A percentile compares a stretch with the other conserved stretches of the same genome.
phyloP scores from a whole-genome alignment of 2,113 vertebrate genomes.

The Cinclus mexicanus region DNA sequence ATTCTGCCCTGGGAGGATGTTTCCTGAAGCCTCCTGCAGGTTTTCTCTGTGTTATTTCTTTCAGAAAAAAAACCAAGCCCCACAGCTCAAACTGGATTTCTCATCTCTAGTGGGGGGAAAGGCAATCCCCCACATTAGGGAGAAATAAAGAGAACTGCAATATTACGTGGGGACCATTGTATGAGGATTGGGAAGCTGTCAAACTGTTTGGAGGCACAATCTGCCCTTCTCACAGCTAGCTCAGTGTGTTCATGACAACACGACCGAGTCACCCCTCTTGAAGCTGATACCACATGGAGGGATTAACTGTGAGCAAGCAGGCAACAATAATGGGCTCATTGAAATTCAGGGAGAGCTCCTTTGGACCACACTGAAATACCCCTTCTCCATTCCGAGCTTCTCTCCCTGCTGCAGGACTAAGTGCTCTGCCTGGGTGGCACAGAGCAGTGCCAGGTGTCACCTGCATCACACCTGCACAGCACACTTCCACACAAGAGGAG shows the following conservation, averaged over 20 bases:
- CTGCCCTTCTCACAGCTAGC: background rate
- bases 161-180: rapidly evolving
- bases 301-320: background rate
- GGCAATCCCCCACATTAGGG: rapidly evolving
- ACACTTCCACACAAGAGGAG: rapidly evolving
- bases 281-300: background rate
- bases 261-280: background rate
- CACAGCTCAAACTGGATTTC: background rate
- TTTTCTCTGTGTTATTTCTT: background rate
- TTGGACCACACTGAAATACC: background rate
- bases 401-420: rapidly evolving
- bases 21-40: background rate
- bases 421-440: rapidly evolving
- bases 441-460: background rate
- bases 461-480: rapidly evolving
- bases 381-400: background rate
- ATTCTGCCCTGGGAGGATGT: rapidly evolving
- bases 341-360: background rate
- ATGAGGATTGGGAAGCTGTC: background rate
- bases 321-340: background rate
- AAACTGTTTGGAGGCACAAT: background rate
- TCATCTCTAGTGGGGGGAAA: background rate
- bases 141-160: background rate
- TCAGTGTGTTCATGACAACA: background rate
- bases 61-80: background rate